A percentile compares a stretch with the other conserved stretches of the same genome.
Conservation (phyloP, 2,888 invertebrate species). For the Cantharis lateralis region DNA sequence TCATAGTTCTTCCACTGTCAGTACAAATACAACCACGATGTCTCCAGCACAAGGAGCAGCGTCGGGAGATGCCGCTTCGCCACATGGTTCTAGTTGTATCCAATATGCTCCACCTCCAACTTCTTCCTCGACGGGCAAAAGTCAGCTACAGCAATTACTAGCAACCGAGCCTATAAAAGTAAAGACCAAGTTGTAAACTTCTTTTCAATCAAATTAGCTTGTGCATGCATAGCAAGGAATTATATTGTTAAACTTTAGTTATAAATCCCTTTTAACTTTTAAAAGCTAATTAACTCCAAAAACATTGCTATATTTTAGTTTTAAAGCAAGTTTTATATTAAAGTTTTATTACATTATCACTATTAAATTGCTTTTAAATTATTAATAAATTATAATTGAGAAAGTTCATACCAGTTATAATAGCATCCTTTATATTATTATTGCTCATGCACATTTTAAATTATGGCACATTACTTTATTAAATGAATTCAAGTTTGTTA, state of each 20-base stretch:
- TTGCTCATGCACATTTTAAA: background rate
- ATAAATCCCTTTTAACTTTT: background rate
- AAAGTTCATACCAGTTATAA: background rate
- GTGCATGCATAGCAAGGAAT: background rate
- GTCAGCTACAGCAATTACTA: constrained; percentile 62
- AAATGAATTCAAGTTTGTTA: background rate
- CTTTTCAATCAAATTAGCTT: background rate
- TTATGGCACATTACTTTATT: background rate
- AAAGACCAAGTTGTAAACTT: constrained; percentile 5
- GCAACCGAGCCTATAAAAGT: constrained; percentile 63
- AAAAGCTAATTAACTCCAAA: background rate
- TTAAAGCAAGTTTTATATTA: background rate
- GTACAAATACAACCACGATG: constrained; percentile 45
- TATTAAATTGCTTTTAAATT: background rate
- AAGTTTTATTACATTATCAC: background rate
- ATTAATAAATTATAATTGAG: background rate
- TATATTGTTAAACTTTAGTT: background rate
- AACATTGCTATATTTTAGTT: background rate
- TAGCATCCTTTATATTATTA: background rate
- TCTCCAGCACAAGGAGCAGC: constrained; percentile 56
- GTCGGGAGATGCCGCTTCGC: constrained; percentile 64
- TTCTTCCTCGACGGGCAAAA: constrained; percentile 56
- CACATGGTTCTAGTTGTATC: constrained; percentile 65
- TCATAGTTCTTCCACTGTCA: constrained; percentile 63
- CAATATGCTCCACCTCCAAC: constrained; percentile 63